Evolutionary conservation across 2,113 vertebrate genomes (phyloP).

Genomic region (Brachyhypopomus occidentalis): DNA sequence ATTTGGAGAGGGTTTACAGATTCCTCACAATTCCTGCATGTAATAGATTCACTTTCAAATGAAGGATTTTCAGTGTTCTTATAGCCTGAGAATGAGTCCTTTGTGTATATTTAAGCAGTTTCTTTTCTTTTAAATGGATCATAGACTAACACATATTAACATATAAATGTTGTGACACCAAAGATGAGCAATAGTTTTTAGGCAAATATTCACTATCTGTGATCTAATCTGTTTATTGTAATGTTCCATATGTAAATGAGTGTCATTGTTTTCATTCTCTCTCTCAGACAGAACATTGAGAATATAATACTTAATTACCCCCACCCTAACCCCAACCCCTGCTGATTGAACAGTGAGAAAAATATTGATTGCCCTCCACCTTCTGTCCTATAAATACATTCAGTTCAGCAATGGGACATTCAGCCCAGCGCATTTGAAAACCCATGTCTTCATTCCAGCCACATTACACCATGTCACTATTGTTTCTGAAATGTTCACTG

Average conservation of each 20-base stretch:
- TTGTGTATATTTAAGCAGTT: conserved; percentile 64
- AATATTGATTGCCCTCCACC: conserved; percentile 48
- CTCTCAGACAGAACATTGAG: conserved; percentile 51
- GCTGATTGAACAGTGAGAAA: conserved; percentile 51
- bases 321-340: conserved; percentile 20
- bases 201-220: conserved; percentile 66
- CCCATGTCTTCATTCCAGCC: conserved; percentile 38
- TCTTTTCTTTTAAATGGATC: conserved; percentile 63
- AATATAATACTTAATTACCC: conserved; percentile 59
- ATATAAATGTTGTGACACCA: conserved; percentile 67
- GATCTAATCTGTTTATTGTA: conserved; percentile 67
- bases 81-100: conserved; percentile 59
- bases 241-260: conserved; percentile 63
- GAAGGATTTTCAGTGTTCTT: conserved; percentile 66
- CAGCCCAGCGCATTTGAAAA: conserved; percentile 49
- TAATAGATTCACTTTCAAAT: conserved; percentile 64
- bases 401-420: conserved; percentile 46
- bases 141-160: conserved; percentile 65
- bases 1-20: conserved; percentile 65
- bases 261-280: conserved; percentile 61
- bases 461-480: conserved; percentile 46
- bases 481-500: conserved; percentile 48
- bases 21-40: conserved; percentile 56
- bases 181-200: conserved; percentile 64
- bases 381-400: conserved; percentile 51